phyloP scores from a whole-genome alignment of 1,140 invertebrate genomes.

The Zeugodacus cucurbitae region DNA sequence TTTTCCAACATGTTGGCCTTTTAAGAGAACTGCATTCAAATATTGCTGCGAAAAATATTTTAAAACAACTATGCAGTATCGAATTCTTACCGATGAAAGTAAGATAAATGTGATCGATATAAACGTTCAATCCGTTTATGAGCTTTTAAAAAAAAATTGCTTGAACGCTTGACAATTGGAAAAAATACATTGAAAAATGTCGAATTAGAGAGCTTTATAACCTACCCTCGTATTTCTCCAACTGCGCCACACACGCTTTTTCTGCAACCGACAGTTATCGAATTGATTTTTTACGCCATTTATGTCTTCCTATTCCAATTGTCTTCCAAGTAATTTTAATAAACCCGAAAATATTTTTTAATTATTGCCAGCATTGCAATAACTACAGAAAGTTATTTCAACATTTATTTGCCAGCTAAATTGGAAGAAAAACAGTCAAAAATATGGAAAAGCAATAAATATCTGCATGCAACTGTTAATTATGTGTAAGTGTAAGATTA shows the following conservation, averaged over 20 bases:
- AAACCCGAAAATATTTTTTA: neutral
- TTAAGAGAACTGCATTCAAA: too few species aligned
- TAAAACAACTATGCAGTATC: too few species aligned
- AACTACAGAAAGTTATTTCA: slow-evolving; percentile 22
- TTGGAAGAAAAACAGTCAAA: neutral
- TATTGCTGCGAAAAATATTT: too few species aligned
- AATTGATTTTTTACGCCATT: neutral
- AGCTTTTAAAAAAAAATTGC: too few species aligned
- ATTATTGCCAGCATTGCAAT: neutral
- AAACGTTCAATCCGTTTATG: too few species aligned
- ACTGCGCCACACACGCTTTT: neutral
- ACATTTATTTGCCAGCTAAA: neutral
- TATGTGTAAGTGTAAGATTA: neutral
- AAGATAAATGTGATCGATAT: too few species aligned
- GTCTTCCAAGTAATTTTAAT: neutral
- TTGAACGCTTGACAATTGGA: too few species aligned
- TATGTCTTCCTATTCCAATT: neutral
- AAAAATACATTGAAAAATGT: too few species aligned
- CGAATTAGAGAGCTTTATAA: neutral
- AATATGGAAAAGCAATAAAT: neutral
- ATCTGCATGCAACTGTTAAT: neutral
- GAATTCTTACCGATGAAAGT: too few species aligned
- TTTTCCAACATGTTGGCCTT: too few species aligned
- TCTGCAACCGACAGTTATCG: neutral
- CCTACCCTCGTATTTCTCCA: neutral